Conservation (phyloP, 2,888 invertebrate species). For the Aleiodes alternator region DNA sequence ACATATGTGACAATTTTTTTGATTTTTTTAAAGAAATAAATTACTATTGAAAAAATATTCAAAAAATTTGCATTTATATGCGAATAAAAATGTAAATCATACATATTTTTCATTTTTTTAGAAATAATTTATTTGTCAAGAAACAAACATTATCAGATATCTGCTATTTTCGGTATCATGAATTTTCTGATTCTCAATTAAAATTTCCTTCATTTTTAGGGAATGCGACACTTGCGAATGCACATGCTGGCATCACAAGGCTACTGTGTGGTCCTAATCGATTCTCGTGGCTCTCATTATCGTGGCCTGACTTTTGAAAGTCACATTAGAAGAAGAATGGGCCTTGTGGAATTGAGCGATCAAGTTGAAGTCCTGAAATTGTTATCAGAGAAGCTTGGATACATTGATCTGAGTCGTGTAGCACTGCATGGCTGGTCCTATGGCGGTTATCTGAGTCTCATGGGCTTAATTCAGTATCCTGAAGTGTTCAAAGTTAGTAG, state of each 20-base stretch:
- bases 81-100: no score
- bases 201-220: slow-evolving; percentile 76
- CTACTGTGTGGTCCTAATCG: slow-evolving; percentile 96
- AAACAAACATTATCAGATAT: no score
- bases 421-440: slow-evolving; percentile 99
- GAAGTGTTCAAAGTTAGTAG: slow-evolving; percentile 89
- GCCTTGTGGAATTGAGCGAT: slow-evolving; percentile 94
- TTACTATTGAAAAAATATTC: no score
- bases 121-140: no score
- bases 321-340: slow-evolving; percentile 92
- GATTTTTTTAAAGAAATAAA: no score
- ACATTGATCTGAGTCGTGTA: slow-evolving; percentile 93
- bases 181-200: background rate
- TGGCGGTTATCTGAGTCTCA: slow-evolving; percentile 97
- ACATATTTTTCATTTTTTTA: no score
- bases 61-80: no score
- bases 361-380: slow-evolving; percentile 96
- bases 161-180: no score
- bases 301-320: slow-evolving; percentile 95
- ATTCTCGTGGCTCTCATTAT: slow-evolving; percentile 96
- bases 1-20: no score
- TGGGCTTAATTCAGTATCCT: slow-evolving; percentile 94
- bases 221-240: slow-evolving; percentile 92
- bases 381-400: slow-evolving; percentile 88
- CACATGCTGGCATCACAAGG: slow-evolving; percentile 97